These are phyloP conservation scores for Gallinago media DNA, from an alignment of 2,113 vertebrate species.

Conservation along the genomic window DNA sequence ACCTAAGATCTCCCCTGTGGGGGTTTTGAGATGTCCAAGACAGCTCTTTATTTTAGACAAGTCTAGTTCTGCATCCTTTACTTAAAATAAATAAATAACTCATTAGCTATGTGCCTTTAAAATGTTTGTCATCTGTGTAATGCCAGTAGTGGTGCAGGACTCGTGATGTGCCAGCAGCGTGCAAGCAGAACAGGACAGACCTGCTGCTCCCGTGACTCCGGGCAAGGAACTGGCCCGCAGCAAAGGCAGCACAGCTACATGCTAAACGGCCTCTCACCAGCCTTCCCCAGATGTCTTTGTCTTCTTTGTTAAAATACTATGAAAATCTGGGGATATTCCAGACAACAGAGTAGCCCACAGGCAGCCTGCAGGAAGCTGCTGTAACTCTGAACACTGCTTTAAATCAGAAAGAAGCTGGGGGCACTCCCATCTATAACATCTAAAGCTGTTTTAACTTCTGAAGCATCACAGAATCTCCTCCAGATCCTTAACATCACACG, in stretches of 20 bases:
- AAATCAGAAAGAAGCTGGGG: neutral
- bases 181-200: neutral
- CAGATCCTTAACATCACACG: neutral
- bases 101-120: neutral
- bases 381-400: neutral
- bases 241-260: neutral
- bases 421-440: neutral
- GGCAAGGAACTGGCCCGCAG: neutral
- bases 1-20: neutral
- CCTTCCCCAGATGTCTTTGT: neutral
- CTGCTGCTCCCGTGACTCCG: neutral
- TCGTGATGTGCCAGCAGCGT: accelerated
- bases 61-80: neutral
- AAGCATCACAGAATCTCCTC: neutral
- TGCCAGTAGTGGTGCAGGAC: neutral
- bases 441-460: neutral
- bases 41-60: neutral
- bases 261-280: neutral
- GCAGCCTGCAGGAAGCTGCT: neutral
- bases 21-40: neutral
- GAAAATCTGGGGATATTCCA: neutral
- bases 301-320: neutral
- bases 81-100: neutral
- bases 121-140: neutral
- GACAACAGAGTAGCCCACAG: neutral